Evolutionary conservation across 2,113 vertebrate genomes (phyloP).

Genomic region (Panurus biarmicus): DNA sequence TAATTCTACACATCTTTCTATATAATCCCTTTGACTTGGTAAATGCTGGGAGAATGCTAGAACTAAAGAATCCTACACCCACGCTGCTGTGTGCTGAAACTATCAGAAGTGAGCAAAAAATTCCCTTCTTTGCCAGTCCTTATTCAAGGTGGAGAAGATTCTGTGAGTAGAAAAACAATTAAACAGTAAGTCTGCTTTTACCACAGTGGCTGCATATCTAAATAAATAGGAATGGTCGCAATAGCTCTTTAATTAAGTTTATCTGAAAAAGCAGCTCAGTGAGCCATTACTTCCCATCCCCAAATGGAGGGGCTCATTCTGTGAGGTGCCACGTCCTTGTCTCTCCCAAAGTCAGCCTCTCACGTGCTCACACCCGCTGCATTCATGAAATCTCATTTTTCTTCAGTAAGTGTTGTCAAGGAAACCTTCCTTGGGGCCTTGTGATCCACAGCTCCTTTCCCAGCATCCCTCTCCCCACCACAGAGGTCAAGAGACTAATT

Average conservation of each 20-base stretch:
- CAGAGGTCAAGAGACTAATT: constrained; percentile 61
- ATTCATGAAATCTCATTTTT: constrained; percentile 39
- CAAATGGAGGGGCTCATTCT: not conserved
- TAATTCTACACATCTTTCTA: not conserved
- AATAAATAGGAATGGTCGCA: not conserved
- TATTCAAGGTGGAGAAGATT: not conserved
- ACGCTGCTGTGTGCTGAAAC: not conserved
- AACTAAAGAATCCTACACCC: not conserved
- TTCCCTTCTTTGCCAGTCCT: not conserved
- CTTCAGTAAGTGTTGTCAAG: constrained; percentile 56
- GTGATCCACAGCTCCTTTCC: constrained; percentile 9
- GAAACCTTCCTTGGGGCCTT: constrained; percentile 53
- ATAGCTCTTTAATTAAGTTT: not conserved
- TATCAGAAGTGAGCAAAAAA: not conserved
- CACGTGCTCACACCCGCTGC: not conserved
- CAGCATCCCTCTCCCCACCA: not conserved
- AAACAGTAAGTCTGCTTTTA: not conserved
- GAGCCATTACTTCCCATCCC: not conserved
- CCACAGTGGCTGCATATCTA: not conserved
- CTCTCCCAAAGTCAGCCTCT: not conserved
- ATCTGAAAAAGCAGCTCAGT: not conserved
- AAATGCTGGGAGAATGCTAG: not conserved
- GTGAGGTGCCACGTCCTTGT: not conserved
- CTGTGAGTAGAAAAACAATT: not conserved
- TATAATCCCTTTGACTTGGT: not conserved